Evolutionary conservation across 2,797 vertebrate genomes (phyloP).

Genomic region (Anabacerthia variegaticeps): DNA sequence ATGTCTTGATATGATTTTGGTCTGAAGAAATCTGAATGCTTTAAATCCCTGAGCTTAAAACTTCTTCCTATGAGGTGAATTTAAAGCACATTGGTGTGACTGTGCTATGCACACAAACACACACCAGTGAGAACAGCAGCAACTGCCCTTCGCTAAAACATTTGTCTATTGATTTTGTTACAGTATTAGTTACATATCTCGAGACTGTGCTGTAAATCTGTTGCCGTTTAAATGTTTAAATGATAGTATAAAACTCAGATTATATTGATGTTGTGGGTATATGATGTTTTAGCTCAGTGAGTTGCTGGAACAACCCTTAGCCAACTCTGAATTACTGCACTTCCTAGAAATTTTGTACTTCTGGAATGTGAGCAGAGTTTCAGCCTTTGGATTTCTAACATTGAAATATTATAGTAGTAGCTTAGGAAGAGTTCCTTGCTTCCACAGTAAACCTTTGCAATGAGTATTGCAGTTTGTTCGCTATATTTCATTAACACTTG

Average conservation of each 20-base stretch:
- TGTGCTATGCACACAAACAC: constrained; percentile 11
- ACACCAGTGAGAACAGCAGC: not conserved
- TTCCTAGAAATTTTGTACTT: constrained; percentile 55
- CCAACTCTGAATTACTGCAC: constrained; percentile 35
- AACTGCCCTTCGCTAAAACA: not conserved
- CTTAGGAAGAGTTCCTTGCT: constrained; percentile 14
- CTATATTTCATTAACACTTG: constrained; percentile 9
- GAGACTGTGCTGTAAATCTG: constrained; percentile 27
- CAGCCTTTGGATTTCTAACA: constrained; percentile 30
- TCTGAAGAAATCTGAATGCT: constrained; percentile 49
- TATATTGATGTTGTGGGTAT: constrained; percentile 33
- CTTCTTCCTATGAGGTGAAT: constrained; percentile 47
- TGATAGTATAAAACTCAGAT: constrained; percentile 40
- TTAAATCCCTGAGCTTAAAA: constrained; percentile 60
- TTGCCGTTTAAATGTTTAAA: constrained; percentile 36
- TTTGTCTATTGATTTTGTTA: constrained; percentile 61
- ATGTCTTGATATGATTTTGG: constrained; percentile 58
- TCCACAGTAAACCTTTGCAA: constrained; percentile 6
- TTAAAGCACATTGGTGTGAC: constrained; percentile 59
- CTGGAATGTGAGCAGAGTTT: not conserved
- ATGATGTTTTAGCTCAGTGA: constrained; percentile 15
- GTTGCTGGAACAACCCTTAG: not conserved
- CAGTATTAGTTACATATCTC: constrained; percentile 43
- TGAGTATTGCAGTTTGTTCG: constrained; percentile 27
- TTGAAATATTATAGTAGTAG: not conserved